A percentile compares a stretch with the other conserved stretches of the same genome.
These are phyloP conservation scores for Sebastes baramenuke DNA, from an alignment of 2,797 vertebrate genomes.

Conservation along the genomic window DNA sequence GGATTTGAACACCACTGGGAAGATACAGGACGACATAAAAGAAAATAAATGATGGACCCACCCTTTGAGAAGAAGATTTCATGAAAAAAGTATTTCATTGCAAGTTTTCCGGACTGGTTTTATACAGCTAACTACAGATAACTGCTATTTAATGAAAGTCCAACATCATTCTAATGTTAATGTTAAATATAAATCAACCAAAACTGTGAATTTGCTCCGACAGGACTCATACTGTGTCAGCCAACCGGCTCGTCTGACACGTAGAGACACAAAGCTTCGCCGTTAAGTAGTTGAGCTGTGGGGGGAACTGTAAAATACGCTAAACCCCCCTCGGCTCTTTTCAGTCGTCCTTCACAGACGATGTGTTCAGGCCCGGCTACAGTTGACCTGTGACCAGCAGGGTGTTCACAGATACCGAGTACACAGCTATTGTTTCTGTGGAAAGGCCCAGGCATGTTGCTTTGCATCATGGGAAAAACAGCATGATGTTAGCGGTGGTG, in stretches of 20 bases:
- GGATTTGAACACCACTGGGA: no score
- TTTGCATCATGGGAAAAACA: conserved; percentile 42
- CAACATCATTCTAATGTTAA: background rate
- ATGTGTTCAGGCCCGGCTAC: background rate
- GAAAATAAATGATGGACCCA: no score
- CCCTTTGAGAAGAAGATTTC: background rate
- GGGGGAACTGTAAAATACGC: background rate
- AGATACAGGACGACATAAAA: no score
- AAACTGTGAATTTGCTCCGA: background rate
- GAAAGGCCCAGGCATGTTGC: background rate
- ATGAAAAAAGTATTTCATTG: background rate
- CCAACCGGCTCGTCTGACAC: background rate
- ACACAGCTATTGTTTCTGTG: conserved; percentile 21
- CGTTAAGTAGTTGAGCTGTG: background rate
- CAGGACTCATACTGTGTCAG: background rate
- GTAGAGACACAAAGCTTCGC: background rate
- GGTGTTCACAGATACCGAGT: background rate
- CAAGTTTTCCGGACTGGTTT: background rate
- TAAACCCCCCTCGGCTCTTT: background rate
- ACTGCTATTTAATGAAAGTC: background rate
- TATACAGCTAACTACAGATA: background rate
- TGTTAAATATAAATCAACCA: background rate
- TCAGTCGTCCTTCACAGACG: background rate
- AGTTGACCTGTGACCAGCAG: conserved; percentile 24
- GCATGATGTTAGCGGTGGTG: background rate